Base-by-base conservation (phyloP, 2,888 invertebrate genomes). In the Lasioglossum lativentre region DNA sequence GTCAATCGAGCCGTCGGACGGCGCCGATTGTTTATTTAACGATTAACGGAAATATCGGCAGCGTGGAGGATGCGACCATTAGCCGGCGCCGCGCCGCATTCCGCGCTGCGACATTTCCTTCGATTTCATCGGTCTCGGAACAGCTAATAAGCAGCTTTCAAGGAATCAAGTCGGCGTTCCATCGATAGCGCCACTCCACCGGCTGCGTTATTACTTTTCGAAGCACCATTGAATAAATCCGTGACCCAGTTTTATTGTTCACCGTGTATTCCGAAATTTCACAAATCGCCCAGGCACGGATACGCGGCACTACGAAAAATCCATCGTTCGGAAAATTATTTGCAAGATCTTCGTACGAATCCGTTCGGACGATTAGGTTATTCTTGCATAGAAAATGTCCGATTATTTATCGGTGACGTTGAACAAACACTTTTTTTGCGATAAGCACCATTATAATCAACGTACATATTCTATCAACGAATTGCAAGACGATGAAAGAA, bases 151-250 rank as follows among this genome's bases (percentile, higher is more conserved):
- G 83, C 81, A 72, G 80, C 68, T 85, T 85, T 80, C 77, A 74
- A 75, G 42, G 79, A 86, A 80, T 79, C 78, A 56, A 86, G 16
- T 40, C 75, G 68, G 70, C 34, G 56, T 73, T 73, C 80, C 74
- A 89, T 89, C 80, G 85, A 88, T 85, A 71, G 77, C 78, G 38
- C 72, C 84, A 86, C 71, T 70, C 78, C 66, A 78, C 86, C 86
- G 81, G 83, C 73, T 84, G 83, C 86, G 80, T 90, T 90, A 90
- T 90, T 90, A 90, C 90, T 90, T 90, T 86, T 56, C 82, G 83
- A 86, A 89, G 86, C 84, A 78, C 83, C 81, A 83, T 87, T 78
- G 89, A 89, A 86, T 89, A 88, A 90, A 90, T 90, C 85, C 77
- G 71, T 40, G 83, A 45, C 75, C 83, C 75, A 85, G 73, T 90